A percentile compares a stretch with the other conserved stretches of the same genome.
These are phyloP conservation scores for Psilopsiagon aurifrons DNA, from an alignment of 2,113 vertebrate genomes.

Conservation along the genomic window DNA sequence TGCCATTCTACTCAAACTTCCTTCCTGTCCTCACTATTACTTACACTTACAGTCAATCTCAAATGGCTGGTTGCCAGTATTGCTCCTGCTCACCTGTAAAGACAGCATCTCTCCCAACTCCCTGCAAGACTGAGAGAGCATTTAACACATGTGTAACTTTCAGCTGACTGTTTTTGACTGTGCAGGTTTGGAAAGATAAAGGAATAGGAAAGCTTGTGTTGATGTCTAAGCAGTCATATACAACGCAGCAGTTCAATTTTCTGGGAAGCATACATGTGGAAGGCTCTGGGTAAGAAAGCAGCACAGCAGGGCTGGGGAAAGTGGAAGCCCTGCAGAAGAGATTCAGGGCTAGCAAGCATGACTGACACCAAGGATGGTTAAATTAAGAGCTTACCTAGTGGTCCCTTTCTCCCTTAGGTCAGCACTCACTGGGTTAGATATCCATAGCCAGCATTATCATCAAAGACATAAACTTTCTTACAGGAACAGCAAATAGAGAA, in stretches of 20 bases:
- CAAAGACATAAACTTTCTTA: not conserved
- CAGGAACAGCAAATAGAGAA: not conserved
- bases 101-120: not conserved
- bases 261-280: rapidly evolving
- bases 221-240: not conserved
- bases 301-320: not conserved
- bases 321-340: not conserved
- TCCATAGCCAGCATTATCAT: not conserved
- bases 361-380: not conserved
- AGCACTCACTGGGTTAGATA: not conserved
- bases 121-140: not conserved
- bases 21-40: not conserved
- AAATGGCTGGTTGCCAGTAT: rapidly evolving
- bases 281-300: not conserved
- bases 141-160: not conserved
- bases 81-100: not conserved
- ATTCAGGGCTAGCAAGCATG: not conserved
- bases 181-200: not conserved
- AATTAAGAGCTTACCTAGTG: not conserved
- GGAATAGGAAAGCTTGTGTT: not conserved
- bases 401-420: not conserved
- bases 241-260: not conserved
- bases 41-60: not conserved
- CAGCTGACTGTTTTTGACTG: not conserved
- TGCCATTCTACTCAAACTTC: not conserved